Evolutionary conservation across 53 echinoderm and acorn worm species (phyloP).

Genomic region (Actinopyga echinites): DNA sequence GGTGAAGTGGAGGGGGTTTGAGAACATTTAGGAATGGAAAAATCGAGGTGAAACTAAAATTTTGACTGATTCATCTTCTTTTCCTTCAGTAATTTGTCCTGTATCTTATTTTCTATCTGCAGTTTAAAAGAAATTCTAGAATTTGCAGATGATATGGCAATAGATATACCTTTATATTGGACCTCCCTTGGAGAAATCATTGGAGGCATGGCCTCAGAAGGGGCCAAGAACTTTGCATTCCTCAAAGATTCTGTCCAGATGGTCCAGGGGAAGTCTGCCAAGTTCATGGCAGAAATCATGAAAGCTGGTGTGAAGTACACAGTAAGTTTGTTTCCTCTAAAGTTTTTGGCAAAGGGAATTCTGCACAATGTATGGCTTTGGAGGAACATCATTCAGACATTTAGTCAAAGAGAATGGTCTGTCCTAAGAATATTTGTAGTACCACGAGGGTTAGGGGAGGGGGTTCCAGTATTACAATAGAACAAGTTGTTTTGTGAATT

Average conservation of each 20-base stretch:
- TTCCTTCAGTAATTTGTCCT: background rate
- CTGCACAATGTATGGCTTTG: too few species aligned
- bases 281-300: conserved; percentile 82
- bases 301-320: conserved; percentile 60
- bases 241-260: conserved; percentile 59
- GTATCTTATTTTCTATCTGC: background rate
- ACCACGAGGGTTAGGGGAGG: too few species aligned
- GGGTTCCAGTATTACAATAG: too few species aligned
- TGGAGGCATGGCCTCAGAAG: conserved; percentile 67
- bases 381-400: too few species aligned
- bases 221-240: conserved; percentile 52
- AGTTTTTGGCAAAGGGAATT: background rate
- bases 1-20: too few species aligned
- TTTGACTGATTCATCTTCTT: too few species aligned
- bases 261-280: conserved; percentile 67
- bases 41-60: too few species aligned
- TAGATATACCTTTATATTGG: conserved; percentile 82
- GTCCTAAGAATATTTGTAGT: too few species aligned
- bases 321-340: background rate
- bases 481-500: too few species aligned
- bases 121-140: conserved; percentile 73
- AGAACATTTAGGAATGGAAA: too few species aligned
- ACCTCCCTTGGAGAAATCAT: conserved; percentile 85
- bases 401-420: too few species aligned
- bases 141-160: conserved; percentile 93